Conservation (phyloP, 2,797 vertebrate species). For the Enteromius radiatus region DNA sequence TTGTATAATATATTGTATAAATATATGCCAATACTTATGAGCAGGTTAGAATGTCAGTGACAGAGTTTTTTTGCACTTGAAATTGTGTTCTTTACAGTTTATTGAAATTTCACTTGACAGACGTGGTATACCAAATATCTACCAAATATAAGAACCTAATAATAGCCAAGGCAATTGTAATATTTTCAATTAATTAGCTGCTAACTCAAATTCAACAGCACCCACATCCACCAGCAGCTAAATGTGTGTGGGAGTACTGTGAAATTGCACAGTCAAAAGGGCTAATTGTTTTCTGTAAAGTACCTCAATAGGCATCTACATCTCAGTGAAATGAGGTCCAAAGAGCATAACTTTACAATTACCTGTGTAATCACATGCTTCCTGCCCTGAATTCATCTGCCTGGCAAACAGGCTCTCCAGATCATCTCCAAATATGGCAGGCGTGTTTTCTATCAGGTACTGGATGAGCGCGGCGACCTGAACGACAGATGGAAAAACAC, state of each 20-base stretch:
- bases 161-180: no score
- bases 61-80: no score
- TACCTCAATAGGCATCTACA: neutral
- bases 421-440: conserved; percentile 78
- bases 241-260: conserved; percentile 14
- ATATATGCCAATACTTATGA: no score
- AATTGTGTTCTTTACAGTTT: no score
- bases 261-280: neutral
- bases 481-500: conserved; percentile 24
- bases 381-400: conserved; percentile 43
- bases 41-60: no score
- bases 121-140: no score
- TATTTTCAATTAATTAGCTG: neutral
- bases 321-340: neutral
- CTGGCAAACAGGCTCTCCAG: conserved; percentile 69
- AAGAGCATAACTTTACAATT: conserved; percentile 53
- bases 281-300: neutral
- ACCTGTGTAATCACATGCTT: conserved; percentile 50
- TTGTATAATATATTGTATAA: no score
- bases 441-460: conserved; percentile 79
- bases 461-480: conserved; percentile 80
- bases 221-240: neutral
- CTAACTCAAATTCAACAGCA: neutral
- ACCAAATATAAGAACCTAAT: no score
- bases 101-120: no score